Conservation (phyloP, 35 echinoderm and acorn worm species). For the Diadema setosum region DNA sequence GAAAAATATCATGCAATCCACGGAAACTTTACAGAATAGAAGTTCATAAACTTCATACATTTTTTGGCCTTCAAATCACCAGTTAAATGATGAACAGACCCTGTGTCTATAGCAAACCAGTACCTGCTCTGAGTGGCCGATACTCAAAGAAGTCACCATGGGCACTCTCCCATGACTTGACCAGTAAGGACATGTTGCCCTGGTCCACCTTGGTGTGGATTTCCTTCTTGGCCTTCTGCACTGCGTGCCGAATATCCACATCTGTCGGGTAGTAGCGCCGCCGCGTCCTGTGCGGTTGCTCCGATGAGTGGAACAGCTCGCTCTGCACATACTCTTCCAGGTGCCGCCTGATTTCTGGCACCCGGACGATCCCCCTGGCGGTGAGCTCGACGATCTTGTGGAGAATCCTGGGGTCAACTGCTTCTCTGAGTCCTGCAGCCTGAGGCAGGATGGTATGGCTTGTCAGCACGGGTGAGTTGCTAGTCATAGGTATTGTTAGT, state of each 20-base stretch:
- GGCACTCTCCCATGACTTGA: not conserved
- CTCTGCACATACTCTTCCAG: constrained; percentile 10
- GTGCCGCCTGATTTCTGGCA: not conserved
- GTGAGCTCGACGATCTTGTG: not conserved
- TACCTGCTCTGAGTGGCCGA: not conserved
- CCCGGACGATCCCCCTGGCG: not conserved
- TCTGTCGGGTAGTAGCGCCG: constrained; percentile 19
- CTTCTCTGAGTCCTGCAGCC: constrained; percentile 1
- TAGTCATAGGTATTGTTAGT: too few relatives aligned
- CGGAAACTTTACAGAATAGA: too few relatives aligned
- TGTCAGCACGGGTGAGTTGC: too few relatives aligned
- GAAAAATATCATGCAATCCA: too few relatives aligned
- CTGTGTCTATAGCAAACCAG: not conserved
- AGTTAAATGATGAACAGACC: not conserved
- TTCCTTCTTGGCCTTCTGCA: not conserved
- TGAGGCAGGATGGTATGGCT: not conserved
- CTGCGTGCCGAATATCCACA: not conserved
- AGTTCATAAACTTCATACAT: too few relatives aligned
- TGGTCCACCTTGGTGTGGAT: constrained; percentile 1
- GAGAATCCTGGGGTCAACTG: not conserved
- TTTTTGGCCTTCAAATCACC: too few relatives aligned
- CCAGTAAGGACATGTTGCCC: not conserved
- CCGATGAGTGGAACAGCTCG: not conserved
- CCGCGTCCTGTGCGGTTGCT: not conserved
- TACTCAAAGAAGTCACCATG: not conserved